Conservation (phyloP, 2,888 invertebrate genomes). For the Meliscaeva auricollis region DNA sequence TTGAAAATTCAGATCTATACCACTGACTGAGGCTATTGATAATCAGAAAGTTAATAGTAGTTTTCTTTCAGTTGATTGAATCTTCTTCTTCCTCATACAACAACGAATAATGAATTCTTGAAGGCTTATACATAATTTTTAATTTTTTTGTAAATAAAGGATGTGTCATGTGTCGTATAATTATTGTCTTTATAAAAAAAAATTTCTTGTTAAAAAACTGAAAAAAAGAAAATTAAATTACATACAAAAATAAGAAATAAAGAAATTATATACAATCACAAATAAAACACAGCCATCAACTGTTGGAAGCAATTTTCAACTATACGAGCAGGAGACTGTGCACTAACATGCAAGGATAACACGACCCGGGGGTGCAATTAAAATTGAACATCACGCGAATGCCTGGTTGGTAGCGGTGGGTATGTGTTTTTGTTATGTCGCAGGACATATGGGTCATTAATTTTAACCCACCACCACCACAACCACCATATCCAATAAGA, state of each 20-base stretch:
- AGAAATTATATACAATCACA: background rate
- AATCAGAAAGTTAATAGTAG: too few species aligned
- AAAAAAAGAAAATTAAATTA: too few species aligned
- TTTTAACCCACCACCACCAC: constrained; percentile 39
- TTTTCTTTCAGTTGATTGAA: too few species aligned
- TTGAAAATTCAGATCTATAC: too few species aligned
- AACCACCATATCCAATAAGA: constrained; percentile 14
- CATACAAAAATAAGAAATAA: constrained; percentile 14
- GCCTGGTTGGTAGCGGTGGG: background rate
- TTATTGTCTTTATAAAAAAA: constrained; percentile 19
- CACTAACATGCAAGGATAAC: constrained; percentile 55
- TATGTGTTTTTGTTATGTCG: constrained; percentile 59
- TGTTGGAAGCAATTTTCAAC: constrained; percentile 50
- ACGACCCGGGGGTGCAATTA: constrained; percentile 69
- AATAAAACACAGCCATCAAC: constrained; percentile 27
- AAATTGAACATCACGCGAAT: constrained; percentile 67
- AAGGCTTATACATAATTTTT: too few species aligned
- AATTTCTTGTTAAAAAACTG: constrained; percentile 38
- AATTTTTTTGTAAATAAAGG: too few species aligned
- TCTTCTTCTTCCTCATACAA: too few species aligned
- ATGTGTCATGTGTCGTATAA: too few species aligned
- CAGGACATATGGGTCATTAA: constrained; percentile 68
- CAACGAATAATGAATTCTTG: too few species aligned
- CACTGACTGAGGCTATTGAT: too few species aligned
- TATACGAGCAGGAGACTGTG: background rate